phyloP scores from a whole-genome alignment of 2,888 invertebrate genomes.

The Thymelicus sylvestris region DNA sequence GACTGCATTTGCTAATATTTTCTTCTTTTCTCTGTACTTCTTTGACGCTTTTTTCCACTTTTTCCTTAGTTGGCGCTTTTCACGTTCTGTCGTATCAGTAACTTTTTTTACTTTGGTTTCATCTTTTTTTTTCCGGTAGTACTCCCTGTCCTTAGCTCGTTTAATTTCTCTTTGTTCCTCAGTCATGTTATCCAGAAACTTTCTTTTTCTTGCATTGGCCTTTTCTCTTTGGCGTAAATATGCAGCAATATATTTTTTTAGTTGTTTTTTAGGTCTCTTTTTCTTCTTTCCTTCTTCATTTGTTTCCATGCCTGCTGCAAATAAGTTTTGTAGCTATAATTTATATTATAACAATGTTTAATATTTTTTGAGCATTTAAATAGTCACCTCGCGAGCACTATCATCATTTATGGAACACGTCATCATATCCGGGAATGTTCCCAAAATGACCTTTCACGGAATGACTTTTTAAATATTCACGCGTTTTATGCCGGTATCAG shows the following conservation, averaged over 20 bases:
- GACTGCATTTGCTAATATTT: too few species aligned
- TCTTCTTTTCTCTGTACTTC: too few species aligned
- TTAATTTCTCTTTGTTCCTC: constrained; percentile 47
- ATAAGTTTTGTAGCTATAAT: too few species aligned
- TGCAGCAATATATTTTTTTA: constrained; percentile 40
- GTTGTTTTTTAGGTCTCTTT: constrained; percentile 37
- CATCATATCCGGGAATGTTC: constrained; percentile 9
- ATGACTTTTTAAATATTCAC: constrained; percentile 1
- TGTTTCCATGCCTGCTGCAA: background rate
- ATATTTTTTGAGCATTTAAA: too few species aligned
- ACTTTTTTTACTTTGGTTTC: constrained; percentile 40
- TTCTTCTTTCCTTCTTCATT: constrained; percentile 23
- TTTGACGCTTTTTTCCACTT: too few species aligned
- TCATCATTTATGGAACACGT: background rate
- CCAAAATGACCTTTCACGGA: constrained; percentile 10
- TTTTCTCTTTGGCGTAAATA: constrained; percentile 46
- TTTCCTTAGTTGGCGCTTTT: too few species aligned
- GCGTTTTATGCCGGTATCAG: background rate
- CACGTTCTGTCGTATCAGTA: too few species aligned
- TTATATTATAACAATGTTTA: too few species aligned
- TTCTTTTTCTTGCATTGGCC: constrained; percentile 48
- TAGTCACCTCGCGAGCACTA: background rate
- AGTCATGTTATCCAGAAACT: constrained; percentile 47
- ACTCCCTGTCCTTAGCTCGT: constrained; percentile 45
- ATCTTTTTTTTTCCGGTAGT: constrained; percentile 42